These are phyloP conservation scores for Gryon sp. DNA, from an alignment of 1,140 invertebrate genomes.

Conservation along the genomic window DNA sequence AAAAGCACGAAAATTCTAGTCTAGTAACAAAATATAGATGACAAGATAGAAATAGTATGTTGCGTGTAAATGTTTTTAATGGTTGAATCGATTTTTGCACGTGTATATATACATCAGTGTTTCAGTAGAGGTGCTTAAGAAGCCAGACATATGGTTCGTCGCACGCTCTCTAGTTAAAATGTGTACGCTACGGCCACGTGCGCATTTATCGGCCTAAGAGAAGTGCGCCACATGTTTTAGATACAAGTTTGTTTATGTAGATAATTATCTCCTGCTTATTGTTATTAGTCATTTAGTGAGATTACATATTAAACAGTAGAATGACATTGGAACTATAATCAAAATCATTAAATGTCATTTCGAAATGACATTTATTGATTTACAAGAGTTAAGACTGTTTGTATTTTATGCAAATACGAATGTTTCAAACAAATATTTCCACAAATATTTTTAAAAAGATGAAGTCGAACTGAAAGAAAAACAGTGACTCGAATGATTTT, in stretches of 20 bases:
- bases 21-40: constrained; percentile 20
- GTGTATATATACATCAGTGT: constrained; percentile 14
- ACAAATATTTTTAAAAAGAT: too few species aligned
- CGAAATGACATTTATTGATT: too few species aligned
- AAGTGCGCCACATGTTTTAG: constrained; percentile 42
- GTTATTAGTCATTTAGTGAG: too few species aligned
- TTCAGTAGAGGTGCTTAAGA: constrained; percentile 32
- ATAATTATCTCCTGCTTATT: constrained; percentile 14
- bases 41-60: constrained; percentile 23
- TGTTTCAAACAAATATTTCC: too few species aligned
- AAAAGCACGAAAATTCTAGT: constrained; percentile 17
- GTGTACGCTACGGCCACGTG: constrained; percentile 52
- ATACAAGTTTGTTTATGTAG: constrained; percentile 34
- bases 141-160: constrained; percentile 57
- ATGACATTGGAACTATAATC: too few species aligned
- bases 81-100: constrained; percentile 53
- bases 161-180: constrained; percentile 36
- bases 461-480: too few species aligned
- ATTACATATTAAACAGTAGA: too few species aligned
- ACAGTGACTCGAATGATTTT: too few species aligned
- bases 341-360: too few species aligned
- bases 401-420: too few species aligned
- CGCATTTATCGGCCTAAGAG: constrained; percentile 31
- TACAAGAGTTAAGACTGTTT: too few species aligned
- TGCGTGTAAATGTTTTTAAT: constrained; percentile 52